Conservation (phyloP, 2,797 vertebrate species). For the Phrynocephalus forsythii region DNA sequence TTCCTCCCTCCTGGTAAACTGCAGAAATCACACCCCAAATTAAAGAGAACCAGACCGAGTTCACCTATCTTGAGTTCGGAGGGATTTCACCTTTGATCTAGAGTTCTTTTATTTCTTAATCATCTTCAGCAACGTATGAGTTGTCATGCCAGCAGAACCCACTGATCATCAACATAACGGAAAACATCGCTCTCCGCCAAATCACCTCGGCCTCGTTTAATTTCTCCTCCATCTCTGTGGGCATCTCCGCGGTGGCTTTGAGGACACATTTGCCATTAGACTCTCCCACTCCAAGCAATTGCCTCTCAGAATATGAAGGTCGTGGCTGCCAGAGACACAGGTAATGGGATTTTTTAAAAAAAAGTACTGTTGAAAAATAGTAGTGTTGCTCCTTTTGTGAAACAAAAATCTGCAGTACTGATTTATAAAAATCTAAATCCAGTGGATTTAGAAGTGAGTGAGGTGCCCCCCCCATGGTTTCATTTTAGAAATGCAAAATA, state of each 20-base stretch:
- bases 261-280: conserved; percentile 81
- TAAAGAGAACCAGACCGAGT: neutral
- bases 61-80: neutral
- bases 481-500: neutral
- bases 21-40: neutral
- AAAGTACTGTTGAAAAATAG: neutral
- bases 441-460: neutral
- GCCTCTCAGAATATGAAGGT: conserved; percentile 78
- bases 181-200: conserved; percentile 74
- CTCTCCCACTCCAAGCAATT: conserved; percentile 56
- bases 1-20: neutral
- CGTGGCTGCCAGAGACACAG: conserved; percentile 78
- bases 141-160: conserved; percentile 91
- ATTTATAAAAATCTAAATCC: neutral
- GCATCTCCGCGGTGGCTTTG: conserved; percentile 87
- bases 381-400: neutral
- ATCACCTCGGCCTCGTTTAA: conserved; percentile 84
- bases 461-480: neutral
- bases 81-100: neutral
- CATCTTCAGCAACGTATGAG: conserved; percentile 82
- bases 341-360: conserved; percentile 56
- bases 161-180: conserved; percentile 84
- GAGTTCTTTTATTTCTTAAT: neutral
- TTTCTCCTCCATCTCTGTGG: conserved; percentile 87
- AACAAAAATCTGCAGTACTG: conserved; percentile 4